phyloP scores from a whole-genome alignment of 2,113 vertebrate genomes.

The Mastomys natalensis region DNA sequence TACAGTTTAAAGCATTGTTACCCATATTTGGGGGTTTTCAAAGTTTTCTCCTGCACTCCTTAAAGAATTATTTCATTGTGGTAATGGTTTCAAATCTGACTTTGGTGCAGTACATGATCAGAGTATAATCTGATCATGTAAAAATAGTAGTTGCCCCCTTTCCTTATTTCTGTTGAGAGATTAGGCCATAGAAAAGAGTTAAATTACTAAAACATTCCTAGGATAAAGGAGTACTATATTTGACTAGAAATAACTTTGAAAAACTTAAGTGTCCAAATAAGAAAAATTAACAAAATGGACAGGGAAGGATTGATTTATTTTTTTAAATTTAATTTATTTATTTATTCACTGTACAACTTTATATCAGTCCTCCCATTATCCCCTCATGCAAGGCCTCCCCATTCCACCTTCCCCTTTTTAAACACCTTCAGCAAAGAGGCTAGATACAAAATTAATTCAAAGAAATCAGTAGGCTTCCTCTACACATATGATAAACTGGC shows the following conservation, averaged over 20 bases:
- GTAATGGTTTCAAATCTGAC: background rate
- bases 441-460: no score
- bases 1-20: conserved; percentile 15
- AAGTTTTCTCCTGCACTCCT: background rate
- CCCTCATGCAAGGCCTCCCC: no score
- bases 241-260: background rate
- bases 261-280: conserved; percentile 16
- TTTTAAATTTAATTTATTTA: no score
- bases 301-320: background rate
- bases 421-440: no score
- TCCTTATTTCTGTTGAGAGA: background rate
- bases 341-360: no score
- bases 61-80: background rate
- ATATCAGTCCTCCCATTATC: no score
- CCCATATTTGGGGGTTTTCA: background rate
- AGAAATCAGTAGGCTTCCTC: no score
- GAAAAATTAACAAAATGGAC: conserved; percentile 6
- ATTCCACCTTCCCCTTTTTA: no score
- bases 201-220: conserved; percentile 10
- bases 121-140: background rate
- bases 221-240: background rate
- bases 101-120: background rate
- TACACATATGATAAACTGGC: no score
- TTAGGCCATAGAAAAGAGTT: background rate
- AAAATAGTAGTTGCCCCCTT: background rate